These are phyloP conservation scores for Clamator glandarius DNA, from an alignment of 2,797 vertebrate genomes.

Conservation along the genomic window DNA sequence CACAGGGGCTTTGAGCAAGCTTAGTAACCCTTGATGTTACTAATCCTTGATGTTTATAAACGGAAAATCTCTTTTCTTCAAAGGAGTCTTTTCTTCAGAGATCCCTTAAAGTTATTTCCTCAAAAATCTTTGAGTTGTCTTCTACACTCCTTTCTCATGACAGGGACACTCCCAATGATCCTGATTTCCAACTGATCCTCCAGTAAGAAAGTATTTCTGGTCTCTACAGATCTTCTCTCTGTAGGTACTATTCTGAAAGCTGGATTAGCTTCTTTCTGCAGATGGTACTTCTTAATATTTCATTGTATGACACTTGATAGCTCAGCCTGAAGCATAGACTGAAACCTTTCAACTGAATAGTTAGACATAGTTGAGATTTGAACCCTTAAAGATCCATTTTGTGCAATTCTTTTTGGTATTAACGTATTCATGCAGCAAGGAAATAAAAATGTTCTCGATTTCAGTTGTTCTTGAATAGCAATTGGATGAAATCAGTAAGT, in stretches of 20 bases:
- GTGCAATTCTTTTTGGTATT: not conserved
- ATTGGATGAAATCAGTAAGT: not conserved
- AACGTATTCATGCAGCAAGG: not conserved
- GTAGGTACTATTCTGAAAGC: not conserved
- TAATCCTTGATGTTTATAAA: conserved; percentile 5
- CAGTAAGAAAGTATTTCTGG: not conserved
- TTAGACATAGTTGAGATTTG: not conserved
- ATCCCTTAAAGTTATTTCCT: not conserved
- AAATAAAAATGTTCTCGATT: not conserved
- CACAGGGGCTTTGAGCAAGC: not conserved
- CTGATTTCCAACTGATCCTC: not conserved
- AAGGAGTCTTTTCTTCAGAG: not conserved
- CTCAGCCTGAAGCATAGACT: not conserved
- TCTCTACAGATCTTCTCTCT: not conserved
- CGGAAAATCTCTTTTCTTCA: not conserved
- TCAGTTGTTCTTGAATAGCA: not conserved
- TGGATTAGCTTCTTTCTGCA: not conserved
- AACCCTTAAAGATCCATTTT: not conserved
- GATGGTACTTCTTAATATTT: not conserved
- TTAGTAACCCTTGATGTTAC: not conserved
- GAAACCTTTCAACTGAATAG: not conserved
- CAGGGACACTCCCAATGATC: not conserved
- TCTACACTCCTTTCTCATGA: not conserved
- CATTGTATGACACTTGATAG: not conserved
- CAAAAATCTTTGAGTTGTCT: not conserved